phyloP scores from a whole-genome alignment of 2,113 vertebrate genomes.

The Oxyruncus cristatus region DNA sequence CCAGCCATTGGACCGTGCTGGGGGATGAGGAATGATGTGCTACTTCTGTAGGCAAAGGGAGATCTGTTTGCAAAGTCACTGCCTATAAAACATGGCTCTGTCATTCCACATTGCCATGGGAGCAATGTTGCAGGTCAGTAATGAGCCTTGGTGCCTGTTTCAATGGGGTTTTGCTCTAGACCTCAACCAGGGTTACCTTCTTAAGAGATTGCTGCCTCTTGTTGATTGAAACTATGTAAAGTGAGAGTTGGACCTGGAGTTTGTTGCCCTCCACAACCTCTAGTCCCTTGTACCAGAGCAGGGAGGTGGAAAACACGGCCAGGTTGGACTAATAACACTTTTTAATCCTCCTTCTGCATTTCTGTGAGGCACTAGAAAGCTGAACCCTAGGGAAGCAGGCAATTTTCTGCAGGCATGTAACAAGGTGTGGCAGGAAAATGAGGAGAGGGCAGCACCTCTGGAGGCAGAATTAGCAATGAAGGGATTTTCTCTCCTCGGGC shows the following conservation, averaged over 20 bases:
- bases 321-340: background rate
- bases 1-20: background rate
- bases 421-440: slow-evolving; percentile 3
- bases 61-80: background rate
- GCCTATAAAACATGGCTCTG: background rate
- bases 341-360: accelerated
- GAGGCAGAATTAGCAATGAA: background rate
- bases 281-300: background rate
- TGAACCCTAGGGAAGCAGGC: background rate
- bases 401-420: slow-evolving; percentile 35
- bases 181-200: background rate
- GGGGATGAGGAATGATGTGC: background rate
- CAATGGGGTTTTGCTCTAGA: background rate
- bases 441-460: background rate
- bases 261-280: background rate
- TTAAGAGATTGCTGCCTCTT: background rate
- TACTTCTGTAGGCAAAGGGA: background rate
- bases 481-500: background rate
- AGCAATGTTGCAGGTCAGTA: background rate
- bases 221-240: background rate
- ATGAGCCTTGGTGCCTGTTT: background rate
- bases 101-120: background rate
- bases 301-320: background rate
- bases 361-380: background rate
- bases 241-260: background rate